phyloP scores from a whole-genome alignment of 1,140 invertebrate genomes.

The Ladona fulva region DNA sequence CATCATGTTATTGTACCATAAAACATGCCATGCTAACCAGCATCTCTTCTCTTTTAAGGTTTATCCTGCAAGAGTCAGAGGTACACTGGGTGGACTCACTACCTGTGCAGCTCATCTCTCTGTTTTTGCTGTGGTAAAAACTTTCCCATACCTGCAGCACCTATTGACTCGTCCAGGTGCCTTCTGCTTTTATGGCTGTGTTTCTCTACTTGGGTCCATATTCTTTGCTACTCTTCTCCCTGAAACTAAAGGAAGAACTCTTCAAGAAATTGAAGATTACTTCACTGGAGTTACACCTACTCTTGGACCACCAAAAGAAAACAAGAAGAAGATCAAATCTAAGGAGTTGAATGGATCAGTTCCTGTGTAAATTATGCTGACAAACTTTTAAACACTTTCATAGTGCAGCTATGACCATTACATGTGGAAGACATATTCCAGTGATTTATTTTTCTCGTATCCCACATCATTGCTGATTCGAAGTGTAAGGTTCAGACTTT shows the following conservation, averaged over 20 bases:
- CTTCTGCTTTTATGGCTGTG: slow-evolving; percentile 52
- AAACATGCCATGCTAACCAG: too few species aligned
- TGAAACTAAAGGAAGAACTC: slow-evolving; percentile 67
- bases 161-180: slow-evolving; percentile 46
- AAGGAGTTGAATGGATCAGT: neutral
- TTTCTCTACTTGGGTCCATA: slow-evolving; percentile 37
- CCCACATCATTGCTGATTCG: too few species aligned
- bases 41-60: neutral
- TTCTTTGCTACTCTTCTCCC: slow-evolving; percentile 57
- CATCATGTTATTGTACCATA: too few species aligned
- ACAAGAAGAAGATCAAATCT: neutral
- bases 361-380: neutral
- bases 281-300: slow-evolving; percentile 45
- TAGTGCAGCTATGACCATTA: too few species aligned
- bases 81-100: slow-evolving; percentile 54
- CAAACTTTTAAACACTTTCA: neutral
- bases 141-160: slow-evolving; percentile 46
- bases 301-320: slow-evolving; percentile 24
- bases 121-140: slow-evolving; percentile 58
- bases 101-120: slow-evolving; percentile 53
- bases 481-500: too few species aligned
- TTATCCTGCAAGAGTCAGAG: slow-evolving; percentile 33
- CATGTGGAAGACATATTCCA: too few species aligned
- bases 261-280: slow-evolving; percentile 69
- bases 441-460: too few species aligned